A percentile compares a stretch with the other conserved stretches of the same genome.
Conservation (phyloP, 2,888 invertebrate genomes). For the Oxycera nigricornis region DNA sequence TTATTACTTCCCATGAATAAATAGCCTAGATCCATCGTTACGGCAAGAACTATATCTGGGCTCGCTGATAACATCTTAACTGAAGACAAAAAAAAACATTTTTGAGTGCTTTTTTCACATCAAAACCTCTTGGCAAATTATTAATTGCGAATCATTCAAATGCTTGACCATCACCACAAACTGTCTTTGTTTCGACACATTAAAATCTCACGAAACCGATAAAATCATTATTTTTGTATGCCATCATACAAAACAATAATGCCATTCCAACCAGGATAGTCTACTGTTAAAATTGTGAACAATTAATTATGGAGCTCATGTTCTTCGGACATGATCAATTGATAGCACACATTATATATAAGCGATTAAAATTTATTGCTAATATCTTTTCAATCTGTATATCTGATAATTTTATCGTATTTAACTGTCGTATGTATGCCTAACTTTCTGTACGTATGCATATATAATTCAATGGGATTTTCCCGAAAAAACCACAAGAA, state of each 20-base stretch:
- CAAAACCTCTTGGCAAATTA: too few relatives aligned
- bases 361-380: not conserved
- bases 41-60: too few relatives aligned
- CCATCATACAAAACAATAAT: not conserved
- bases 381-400: not conserved
- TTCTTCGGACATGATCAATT: too few relatives aligned
- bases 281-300: not conserved
- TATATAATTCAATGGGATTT: not conserved
- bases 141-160: too few relatives aligned
- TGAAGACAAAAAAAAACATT: too few relatives aligned
- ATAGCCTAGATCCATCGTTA: too few relatives aligned
- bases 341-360: not conserved
- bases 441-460: not conserved
- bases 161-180: too few relatives aligned
- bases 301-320: slow-evolving; percentile 17
- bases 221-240: not conserved
- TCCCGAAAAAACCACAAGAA: not conserved
- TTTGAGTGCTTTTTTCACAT: too few relatives aligned
- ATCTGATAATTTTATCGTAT: not conserved
- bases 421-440: not conserved
- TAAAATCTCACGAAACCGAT: too few relatives aligned
- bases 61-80: too few relatives aligned
- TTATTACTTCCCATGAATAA: too few relatives aligned
- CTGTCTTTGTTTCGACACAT: too few relatives aligned
- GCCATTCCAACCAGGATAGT: slow-evolving; percentile 15